These are phyloP conservation scores for Choristoneura fumiferana DNA, from an alignment of 1,140 invertebrate species.

Conservation along the genomic window DNA sequence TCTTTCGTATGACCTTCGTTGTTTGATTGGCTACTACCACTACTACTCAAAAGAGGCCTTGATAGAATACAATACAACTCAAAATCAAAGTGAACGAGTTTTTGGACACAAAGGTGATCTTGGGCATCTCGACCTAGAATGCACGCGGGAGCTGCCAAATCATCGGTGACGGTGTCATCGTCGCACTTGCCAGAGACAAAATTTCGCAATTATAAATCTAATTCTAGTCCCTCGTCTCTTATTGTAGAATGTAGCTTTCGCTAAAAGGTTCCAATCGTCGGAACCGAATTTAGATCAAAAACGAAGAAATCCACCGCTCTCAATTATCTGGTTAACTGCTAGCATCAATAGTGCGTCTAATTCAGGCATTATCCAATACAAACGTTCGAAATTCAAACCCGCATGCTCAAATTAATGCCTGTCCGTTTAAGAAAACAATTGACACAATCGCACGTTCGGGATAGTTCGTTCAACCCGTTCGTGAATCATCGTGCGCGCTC, in stretches of 20 bases:
- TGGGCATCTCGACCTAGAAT: constrained; percentile 67
- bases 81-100: constrained; percentile 26
- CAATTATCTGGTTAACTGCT: constrained; percentile 22
- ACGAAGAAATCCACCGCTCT: constrained; percentile 14
- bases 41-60: constrained; percentile 37
- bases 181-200: constrained; percentile 53
- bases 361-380: constrained; percentile 46
- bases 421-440: constrained; percentile 63
- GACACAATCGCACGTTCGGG: constrained; percentile 43
- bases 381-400: constrained; percentile 50
- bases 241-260: too few relatives aligned
- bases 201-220: constrained; percentile 64
- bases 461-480: constrained; percentile 63
- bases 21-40: constrained; percentile 19
- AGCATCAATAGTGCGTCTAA: constrained; percentile 22
- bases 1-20: not conserved
- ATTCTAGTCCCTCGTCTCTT: constrained; percentile 28
- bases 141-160: constrained; percentile 60
- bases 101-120: constrained; percentile 44
- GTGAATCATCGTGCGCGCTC: constrained; percentile 51
- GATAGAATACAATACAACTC: constrained; percentile 31
- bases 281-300: too few relatives aligned
- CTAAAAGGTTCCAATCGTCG: too few relatives aligned
- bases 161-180: constrained; percentile 67
- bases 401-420: constrained; percentile 52